Base-by-base conservation (phyloP, 2,888 invertebrate genomes). In the Ormyrus nitidulus region DNA sequence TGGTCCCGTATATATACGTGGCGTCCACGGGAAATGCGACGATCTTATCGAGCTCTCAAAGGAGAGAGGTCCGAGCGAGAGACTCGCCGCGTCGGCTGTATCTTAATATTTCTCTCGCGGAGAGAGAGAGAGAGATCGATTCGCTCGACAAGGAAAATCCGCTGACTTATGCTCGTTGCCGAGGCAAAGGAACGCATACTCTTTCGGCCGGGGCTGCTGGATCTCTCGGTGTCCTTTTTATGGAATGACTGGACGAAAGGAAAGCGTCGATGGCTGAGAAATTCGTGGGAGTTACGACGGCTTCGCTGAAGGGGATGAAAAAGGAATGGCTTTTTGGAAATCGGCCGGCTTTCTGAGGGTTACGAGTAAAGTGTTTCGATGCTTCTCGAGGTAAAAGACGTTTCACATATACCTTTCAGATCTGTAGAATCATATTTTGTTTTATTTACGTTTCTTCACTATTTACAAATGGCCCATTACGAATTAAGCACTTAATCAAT, bases 11-110 rank as follows among this genome's bases (percentile, higher is more conserved):
- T 62, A 46, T 89, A 89, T 90, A 90, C 89, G 89, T 19, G 88
- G 87, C 87, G 87, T 86, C 88, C 87, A 88, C 88, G 86, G 90
- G 90, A 90, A 90, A 90, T 90, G 89, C 87, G 89, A 88, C 87
- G 90, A 90, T 90, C 86, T 83, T 90, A 90, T 90, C 90, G 84
- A 83, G 83, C 85, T 84, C 87, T 85, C 86, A 84, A 66, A 66
- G 51, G 72, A 65, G 61, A 19, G 19, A 19, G 19, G 19, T 19
- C 84, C 87, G 87, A 5, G 13, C 49, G 10, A 49, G 9, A 85
- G 84, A 19, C 19, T 85, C 83, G 46, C 46, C 58, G 6, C 46
- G 44, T 74, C 84, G 19, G 78, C 83, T 86, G 85, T 87, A 88
- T 87, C 87, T 88, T 87, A 86, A 86, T 84, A 85, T 86, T 84